These are phyloP conservation scores for Boulengerochromis microlepis DNA, from an alignment of 2,113 vertebrate genomes.

Conservation along the genomic window DNA sequence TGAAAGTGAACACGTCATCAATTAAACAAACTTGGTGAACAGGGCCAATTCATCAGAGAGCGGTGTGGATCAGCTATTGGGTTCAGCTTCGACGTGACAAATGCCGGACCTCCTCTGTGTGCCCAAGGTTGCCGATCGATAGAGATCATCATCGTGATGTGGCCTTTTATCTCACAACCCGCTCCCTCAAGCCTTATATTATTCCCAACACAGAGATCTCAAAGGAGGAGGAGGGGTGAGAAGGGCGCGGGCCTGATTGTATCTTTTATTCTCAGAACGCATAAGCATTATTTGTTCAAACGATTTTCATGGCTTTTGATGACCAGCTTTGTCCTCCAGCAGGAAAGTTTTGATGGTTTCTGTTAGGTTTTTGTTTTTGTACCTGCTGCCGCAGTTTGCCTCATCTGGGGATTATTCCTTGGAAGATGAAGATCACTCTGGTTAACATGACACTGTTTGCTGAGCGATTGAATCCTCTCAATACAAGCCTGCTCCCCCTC, in stretches of 20 bases:
- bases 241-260: constrained; percentile 41
- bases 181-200: constrained; percentile 68
- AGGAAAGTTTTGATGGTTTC: not conserved
- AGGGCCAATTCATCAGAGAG: constrained; percentile 70
- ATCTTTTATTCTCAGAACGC: constrained; percentile 46
- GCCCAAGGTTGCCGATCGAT: constrained; percentile 75
- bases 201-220: constrained; percentile 67
- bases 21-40: constrained; percentile 73
- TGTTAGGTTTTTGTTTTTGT: not conserved
- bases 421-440: constrained; percentile 18
- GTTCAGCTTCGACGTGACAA: constrained; percentile 68
- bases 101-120: constrained; percentile 67
- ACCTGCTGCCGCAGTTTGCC: not conserved
- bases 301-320: constrained; percentile 19
- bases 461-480: constrained; percentile 12
- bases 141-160: constrained; percentile 77
- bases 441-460: constrained; percentile 23
- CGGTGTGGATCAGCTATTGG: constrained; percentile 64
- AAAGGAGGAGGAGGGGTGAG: constrained; percentile 35
- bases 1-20: constrained; percentile 70
- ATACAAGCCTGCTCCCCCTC: constrained; percentile 7
- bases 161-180: constrained; percentile 71
- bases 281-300: constrained; percentile 19
- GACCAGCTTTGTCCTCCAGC: not conserved
- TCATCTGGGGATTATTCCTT: not conserved